Base-by-base conservation (phyloP, 2,888 invertebrate genomes). In the Tetragnatha montana region DNA sequence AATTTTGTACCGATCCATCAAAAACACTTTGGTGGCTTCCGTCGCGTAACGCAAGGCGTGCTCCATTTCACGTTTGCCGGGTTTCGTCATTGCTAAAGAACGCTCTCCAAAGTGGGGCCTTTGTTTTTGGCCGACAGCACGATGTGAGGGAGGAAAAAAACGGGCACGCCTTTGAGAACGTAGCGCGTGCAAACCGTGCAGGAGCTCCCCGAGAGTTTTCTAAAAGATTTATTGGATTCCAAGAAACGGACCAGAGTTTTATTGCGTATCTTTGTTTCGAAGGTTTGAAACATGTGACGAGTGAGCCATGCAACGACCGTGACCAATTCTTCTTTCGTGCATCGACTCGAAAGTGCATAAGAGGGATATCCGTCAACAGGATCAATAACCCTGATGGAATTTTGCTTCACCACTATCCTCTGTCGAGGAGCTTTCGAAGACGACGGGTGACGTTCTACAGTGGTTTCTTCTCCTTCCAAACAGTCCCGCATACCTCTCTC, bases 41-140 rank as follows among this genome's bases (percentile, higher is more conserved):
- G 47, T 69, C 7, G 83, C 83, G 47, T 84, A 84, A 17, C 76
- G 83, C n/a, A 76, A 0, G 17, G 83, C 83, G 14, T 84, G 76
- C 12, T 49, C 3, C 68, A 75, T 47, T 84, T 84, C 83, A 19
- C 14, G 10, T 68, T 75, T 75, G 21, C 68, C 75, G 7, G 69
- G n/a, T 8, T n/a, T 14, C 2, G 10, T 6, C 14, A 10, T 47
- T 1, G 17, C 21, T 75, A 10, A 47, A 47, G 21, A 4, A 84
- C 83, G 17, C 83, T 84, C 69, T 84, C 75, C 19, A 84, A 3
- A 21, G 83, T 84, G 50, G 83, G 83, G 68, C 83, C 83, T 75
- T 74, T 75, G 74, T 69, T 75, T 75, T 47, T 47, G 7, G n/a
- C 19, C 0, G 83, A 84, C 14, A 84, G n/a, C n/a, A 84, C 75